phyloP scores from a whole-genome alignment of 2,113 vertebrate genomes.

The Crotalus helleri region DNA sequence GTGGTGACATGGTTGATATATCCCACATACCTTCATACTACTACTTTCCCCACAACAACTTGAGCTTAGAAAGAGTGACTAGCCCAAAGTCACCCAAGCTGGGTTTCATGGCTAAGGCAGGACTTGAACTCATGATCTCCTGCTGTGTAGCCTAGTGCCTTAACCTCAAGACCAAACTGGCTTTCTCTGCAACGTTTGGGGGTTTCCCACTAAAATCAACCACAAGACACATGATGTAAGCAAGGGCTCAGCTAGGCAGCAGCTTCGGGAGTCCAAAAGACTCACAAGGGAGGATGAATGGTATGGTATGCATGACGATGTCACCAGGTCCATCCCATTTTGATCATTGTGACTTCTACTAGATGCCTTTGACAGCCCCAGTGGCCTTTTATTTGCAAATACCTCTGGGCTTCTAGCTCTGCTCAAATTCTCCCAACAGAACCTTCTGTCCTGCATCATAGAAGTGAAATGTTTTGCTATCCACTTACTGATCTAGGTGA shows the following conservation, averaged over 20 bases:
- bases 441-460: background rate
- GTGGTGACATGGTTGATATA: background rate
- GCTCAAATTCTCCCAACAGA: accelerated
- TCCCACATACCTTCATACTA: background rate
- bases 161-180: background rate
- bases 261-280: background rate
- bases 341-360: background rate
- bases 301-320: background rate
- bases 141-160: background rate
- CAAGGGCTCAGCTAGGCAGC: background rate
- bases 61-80: background rate
- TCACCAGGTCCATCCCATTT: background rate
- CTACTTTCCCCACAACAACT: background rate
- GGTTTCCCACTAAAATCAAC: background rate
- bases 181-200: background rate
- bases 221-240: background rate
- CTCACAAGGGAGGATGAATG: background rate
- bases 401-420: background rate
- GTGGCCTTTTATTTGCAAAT: background rate
- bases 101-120: background rate
- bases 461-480: background rate
- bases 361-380: background rate
- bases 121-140: background rate
- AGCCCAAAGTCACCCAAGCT: background rate
- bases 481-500: background rate